phyloP scores from a whole-genome alignment of 2,888 invertebrate species.

The Epinotia brunnichana region DNA sequence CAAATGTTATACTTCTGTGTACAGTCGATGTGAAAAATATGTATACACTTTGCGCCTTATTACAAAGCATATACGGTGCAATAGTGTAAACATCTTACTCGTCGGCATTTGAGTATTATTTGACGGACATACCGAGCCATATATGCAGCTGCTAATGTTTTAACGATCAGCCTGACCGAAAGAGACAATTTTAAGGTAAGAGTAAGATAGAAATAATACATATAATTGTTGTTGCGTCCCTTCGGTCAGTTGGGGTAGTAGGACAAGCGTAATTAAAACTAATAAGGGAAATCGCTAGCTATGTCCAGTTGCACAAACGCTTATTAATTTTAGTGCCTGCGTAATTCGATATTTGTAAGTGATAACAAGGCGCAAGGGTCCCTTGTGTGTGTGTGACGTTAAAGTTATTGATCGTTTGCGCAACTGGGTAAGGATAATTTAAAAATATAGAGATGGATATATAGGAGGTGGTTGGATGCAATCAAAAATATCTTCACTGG shows the following conservation, averaged over 20 bases:
- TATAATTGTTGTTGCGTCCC: constrained; percentile 25
- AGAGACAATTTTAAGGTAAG: constrained; percentile 18
- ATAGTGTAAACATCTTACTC: no score
- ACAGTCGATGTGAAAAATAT: no score
- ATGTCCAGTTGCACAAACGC: not conserved
- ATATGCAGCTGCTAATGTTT: not conserved
- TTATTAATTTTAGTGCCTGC: not conserved
- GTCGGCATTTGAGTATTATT: not conserved
- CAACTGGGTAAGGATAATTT: not conserved
- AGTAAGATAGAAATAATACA: constrained; percentile 22
- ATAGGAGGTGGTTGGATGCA: not conserved
- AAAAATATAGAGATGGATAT: not conserved
- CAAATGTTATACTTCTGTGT: no score
- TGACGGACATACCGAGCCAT: not conserved
- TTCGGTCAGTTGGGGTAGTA: constrained; percentile 12
- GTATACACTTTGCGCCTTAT: no score
- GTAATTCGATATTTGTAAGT: not conserved
- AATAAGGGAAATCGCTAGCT: constrained; percentile 2
- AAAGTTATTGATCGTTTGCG: not conserved
- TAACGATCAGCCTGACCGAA: constrained; percentile 14
- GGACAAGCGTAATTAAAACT: constrained; percentile 5
- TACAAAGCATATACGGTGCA: no score
- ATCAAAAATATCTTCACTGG: not conserved
- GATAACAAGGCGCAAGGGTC: not conserved
- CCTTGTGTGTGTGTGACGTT: not conserved